phyloP scores from a whole-genome alignment of 2,888 invertebrate genomes.

The Tetheella fluctuosa region DNA sequence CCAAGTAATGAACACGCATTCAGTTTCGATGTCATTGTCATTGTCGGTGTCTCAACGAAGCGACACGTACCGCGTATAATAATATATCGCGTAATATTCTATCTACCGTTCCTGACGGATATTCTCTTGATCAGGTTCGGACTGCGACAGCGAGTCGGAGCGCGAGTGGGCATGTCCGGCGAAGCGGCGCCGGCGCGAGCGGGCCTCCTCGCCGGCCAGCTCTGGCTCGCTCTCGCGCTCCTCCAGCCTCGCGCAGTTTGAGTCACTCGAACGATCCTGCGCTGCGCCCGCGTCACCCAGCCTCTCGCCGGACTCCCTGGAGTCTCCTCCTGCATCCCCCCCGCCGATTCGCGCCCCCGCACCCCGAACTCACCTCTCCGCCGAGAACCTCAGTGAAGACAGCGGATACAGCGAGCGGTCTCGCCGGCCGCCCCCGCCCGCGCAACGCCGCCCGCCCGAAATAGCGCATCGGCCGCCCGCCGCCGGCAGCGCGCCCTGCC shows the following conservation, averaged over 20 bases:
- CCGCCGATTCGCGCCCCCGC: conserved; percentile 63
- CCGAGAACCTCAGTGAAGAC: conserved; percentile 92
- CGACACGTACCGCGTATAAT: conserved; percentile 45
- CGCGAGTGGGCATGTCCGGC: conserved; percentile 90
- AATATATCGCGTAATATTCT: conserved; percentile 25
- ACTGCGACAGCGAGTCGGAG: conserved; percentile 87
- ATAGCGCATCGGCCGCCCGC: conserved; percentile 60
- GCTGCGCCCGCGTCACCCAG: conserved; percentile 74
- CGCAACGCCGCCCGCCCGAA: conserved; percentile 61
- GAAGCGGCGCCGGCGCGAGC: conserved; percentile 88
- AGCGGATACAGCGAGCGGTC: conserved; percentile 89
- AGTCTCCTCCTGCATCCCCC: conserved; percentile 72
- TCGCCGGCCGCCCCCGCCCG: conserved; percentile 66
- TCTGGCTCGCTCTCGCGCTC: conserved; percentile 88
- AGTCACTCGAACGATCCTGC: conserved; percentile 88
- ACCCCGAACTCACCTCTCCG: conserved; percentile 84
- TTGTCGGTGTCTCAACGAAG: conserved; percentile 59
- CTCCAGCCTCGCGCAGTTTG: conserved; percentile 93
- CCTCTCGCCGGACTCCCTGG: conserved; percentile 79
- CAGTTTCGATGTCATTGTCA: conserved; percentile 75
- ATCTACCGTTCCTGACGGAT: conserved; percentile 32
- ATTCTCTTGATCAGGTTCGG: conserved; percentile 64
- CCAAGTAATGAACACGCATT: conserved; percentile 61
- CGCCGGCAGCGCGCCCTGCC: conserved; percentile 74
- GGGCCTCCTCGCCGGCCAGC: conserved; percentile 71